A percentile compares a stretch with the other conserved stretches of the same genome.
These are phyloP conservation scores for Dusona sp. DNA, from an alignment of 2,888 invertebrate species.

Conservation along the genomic window DNA sequence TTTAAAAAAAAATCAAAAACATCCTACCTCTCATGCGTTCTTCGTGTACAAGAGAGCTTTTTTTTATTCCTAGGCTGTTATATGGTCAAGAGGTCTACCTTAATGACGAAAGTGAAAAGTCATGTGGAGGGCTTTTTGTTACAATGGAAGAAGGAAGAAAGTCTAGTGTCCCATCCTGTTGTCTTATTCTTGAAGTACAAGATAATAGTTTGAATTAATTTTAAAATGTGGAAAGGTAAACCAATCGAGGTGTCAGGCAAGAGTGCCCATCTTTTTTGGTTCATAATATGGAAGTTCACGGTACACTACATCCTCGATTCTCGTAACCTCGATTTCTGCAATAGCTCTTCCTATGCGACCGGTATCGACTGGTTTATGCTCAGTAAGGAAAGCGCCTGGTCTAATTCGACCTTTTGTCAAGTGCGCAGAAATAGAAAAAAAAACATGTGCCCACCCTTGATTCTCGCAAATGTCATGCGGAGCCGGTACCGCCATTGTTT, in stretches of 20 bases:
- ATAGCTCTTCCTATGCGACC: too few species aligned
- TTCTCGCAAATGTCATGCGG: too few species aligned
- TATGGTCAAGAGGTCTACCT: neutral
- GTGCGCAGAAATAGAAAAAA: too few species aligned
- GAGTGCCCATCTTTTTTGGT: neutral
- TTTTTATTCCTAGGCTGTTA: neutral
- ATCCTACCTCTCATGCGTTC: neutral
- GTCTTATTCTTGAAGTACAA: neutral
- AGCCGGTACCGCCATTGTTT: too few species aligned
- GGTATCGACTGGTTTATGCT: too few species aligned
- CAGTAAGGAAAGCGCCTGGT: too few species aligned
- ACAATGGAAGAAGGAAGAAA: neutral
- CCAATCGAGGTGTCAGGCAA: neutral
- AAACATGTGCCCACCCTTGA: too few species aligned
- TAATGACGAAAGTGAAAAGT: conserved; percentile 33
- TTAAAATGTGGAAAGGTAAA: neutral
- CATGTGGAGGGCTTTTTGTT: conserved; percentile 12
- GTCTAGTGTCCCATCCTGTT: conserved; percentile 1
- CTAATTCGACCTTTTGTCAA: too few species aligned
- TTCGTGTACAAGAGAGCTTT: neutral
- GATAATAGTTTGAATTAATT: neutral
- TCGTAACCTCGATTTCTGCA: too few species aligned
- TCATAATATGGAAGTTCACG: neutral
- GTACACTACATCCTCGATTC: too few species aligned
- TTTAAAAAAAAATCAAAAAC: conserved; percentile 27